phyloP scores from a whole-genome alignment of 2,888 invertebrate species.

The Periphyllus acericola region DNA sequence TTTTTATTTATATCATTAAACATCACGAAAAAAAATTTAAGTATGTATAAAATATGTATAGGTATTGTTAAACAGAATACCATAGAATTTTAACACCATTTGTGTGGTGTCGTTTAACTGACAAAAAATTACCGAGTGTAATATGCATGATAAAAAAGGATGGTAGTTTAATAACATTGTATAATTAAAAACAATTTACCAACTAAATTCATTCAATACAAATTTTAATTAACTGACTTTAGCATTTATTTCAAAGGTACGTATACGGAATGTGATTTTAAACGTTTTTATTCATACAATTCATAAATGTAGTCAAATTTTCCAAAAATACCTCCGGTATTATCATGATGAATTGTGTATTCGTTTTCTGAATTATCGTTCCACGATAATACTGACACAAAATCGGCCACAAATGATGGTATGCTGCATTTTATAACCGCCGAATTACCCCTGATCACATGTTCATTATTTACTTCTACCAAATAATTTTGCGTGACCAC shows the following conservation, averaged over 20 bases:
- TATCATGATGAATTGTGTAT: slow-evolving; percentile 67
- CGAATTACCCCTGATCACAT: slow-evolving; percentile 87
- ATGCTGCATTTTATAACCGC: slow-evolving; percentile 88
- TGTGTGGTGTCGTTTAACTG: neutral
- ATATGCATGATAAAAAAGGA: neutral
- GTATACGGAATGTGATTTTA: slow-evolving; percentile 20
- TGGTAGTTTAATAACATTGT: neutral
- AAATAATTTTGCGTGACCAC: slow-evolving; percentile 90
- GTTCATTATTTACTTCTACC: slow-evolving; percentile 88
- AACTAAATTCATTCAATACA: neutral
- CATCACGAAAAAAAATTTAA: too few relatives aligned
- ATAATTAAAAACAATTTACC: neutral
- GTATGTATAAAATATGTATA: too few relatives aligned
- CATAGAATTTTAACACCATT: slow-evolving; percentile 1
- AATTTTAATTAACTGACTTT: neutral
- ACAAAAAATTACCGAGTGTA: neutral
- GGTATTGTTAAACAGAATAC: too few relatives aligned
- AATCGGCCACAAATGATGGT: slow-evolving; percentile 89
- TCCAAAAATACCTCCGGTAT: slow-evolving; percentile 57
- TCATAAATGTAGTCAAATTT: neutral
- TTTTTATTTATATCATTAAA: too few relatives aligned
- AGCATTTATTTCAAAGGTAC: slow-evolving; percentile 13
- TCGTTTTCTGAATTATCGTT: slow-evolving; percentile 70
- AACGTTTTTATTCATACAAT: neutral
- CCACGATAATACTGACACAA: slow-evolving; percentile 89